A percentile compares a stretch with the other conserved stretches of the same genome.
Conservation (phyloP, 2,888 invertebrate species). For the Drosophila crucigera region DNA sequence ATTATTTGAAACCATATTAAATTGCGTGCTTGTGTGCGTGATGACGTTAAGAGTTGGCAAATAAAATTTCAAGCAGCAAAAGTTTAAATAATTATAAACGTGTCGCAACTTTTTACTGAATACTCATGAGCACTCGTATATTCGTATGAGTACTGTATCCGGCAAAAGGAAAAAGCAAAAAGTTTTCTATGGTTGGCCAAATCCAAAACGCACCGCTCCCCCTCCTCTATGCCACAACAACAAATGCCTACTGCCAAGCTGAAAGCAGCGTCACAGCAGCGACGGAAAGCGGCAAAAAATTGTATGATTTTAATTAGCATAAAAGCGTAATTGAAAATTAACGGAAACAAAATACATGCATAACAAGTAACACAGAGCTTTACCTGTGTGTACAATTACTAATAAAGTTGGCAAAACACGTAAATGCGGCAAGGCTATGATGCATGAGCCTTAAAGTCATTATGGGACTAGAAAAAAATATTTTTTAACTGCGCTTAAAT, state of each 20-base stretch:
- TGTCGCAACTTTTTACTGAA: conserved; percentile 14
- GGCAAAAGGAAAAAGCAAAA: conserved; percentile 34
- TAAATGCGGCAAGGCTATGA: background rate
- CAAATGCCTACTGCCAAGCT: background rate
- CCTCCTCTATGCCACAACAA: too few relatives aligned
- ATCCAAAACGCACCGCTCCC: background rate
- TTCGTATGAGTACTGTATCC: conserved; percentile 10
- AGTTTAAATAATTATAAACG: conserved; percentile 23
- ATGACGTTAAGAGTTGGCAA: conserved; percentile 4
- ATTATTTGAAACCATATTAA: conserved; percentile 1
- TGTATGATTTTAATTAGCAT: conserved; percentile 75
- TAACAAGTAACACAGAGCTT: conserved; percentile 17
- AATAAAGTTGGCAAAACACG: background rate
- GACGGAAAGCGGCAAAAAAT: conserved; percentile 47
- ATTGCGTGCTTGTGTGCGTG: background rate
- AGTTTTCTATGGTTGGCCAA: conserved; percentile 28
- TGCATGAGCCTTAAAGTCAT: background rate
- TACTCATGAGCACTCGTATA: conserved; percentile 12
- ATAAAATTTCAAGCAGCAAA: conserved; percentile 13
- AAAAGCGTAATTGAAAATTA: conserved; percentile 78
- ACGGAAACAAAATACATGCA: conserved; percentile 58
- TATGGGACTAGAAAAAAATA: conserved; percentile 5
- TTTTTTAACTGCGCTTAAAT: conserved; percentile 3
- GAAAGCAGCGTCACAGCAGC: conserved; percentile 28
- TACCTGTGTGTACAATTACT: conserved; percentile 12